These are phyloP conservation scores for Percina caprodes DNA, from an alignment of 2,113 vertebrate genomes.

Conservation along the genomic window DNA sequence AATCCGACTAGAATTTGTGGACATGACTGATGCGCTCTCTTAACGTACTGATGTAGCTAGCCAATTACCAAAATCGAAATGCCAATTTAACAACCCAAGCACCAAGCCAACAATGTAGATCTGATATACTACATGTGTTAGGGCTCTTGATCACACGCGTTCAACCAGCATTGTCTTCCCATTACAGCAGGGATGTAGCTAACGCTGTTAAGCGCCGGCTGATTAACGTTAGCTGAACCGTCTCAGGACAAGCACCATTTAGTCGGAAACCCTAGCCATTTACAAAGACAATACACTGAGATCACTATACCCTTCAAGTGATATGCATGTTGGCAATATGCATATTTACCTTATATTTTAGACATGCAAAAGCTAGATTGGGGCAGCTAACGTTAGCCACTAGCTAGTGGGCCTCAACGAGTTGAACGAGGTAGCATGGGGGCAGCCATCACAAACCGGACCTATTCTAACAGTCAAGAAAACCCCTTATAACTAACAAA, in stretches of 20 bases:
- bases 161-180: constrained; percentile 22
- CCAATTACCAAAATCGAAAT: background rate
- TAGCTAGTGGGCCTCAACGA: constrained; percentile 71
- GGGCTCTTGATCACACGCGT: background rate
- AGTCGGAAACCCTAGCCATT: fast-evolving
- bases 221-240: background rate
- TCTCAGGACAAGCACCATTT: fast-evolving
- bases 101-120: fast-evolving
- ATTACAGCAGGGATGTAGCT: fast-evolving
- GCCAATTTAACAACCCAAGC: fast-evolving
- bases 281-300: fast-evolving
- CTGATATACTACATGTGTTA: background rate
- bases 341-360: fast-evolving
- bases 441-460: constrained; percentile 68
- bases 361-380: background rate
- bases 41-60: background rate
- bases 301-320: fast-evolving
- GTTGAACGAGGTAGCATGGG: constrained; percentile 73
- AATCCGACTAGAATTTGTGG: fast-evolving
- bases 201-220: no score
- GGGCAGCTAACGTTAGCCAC: background rate
- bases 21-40: no score
- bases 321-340: fast-evolving
- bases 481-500: background rate
- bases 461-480: background rate